Evolutionary conservation across 1,140 invertebrate genomes (phyloP), one percentile per base, ranked within the genome.

Genomic region (Acromyrmex charruanus): DNA sequence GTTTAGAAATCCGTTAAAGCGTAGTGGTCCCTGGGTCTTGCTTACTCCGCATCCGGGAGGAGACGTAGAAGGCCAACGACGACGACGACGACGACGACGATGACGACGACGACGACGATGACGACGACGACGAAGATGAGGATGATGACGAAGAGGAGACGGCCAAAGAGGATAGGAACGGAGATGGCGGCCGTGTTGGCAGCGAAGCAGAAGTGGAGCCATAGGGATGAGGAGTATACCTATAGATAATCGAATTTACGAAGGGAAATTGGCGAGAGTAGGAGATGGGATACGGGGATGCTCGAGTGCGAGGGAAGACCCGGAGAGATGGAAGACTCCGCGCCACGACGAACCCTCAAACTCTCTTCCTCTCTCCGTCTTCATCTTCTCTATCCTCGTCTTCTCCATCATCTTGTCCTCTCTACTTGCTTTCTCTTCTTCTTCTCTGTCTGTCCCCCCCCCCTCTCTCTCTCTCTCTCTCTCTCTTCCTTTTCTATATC

Each of bases 161-260:
- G 72, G 65, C 51, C 71, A 53, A 77, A 31, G 71, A 61, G 63
- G 74, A 81, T 18, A 18, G 53, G 68, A 51, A 63, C 49, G 63
- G 82, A 80, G 77, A 77, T 59, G 58, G 87, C 51, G 55, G 49
- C 53, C 44, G 81, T 16, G 55, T 65, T 25, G 55, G 18, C 69
- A 44, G 63, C 14, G 53, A 39, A 66, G 61, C 49, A 77, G 71
- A 61, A 65, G 66, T 74, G 75, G 53, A 80, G 72, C 55, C 44
- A 85, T 10, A 71, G 68, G 80, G 58, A 87, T 75, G 59, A 81
- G 61, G 71, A 87, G 85, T 93, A 92, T 93, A 93, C 89, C 93
- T 93, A 93, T 93, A 93, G 93, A 94, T 95, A 94, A 95, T 95
- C 94, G 93, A 94, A 95, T 94, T 93, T 92, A 90, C 92, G 87